Base-by-base conservation (phyloP, 2,888 invertebrate species). In the Beris morrisii region DNA sequence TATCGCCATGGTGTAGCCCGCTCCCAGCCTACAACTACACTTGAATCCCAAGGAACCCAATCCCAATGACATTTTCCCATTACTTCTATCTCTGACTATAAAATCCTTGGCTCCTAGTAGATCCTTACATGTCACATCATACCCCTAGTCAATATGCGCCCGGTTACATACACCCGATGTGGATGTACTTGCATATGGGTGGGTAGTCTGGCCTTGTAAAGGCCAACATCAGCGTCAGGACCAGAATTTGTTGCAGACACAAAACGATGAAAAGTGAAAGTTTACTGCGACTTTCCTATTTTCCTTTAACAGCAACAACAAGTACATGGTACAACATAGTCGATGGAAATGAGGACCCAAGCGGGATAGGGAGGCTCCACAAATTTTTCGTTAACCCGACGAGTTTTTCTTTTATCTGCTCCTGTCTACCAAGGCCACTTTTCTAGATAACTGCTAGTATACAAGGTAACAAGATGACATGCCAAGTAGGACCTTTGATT, bases 181-280 rank as follows among this genome's bases (percentile, higher is more conserved):
- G 9, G 5, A 38, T 7, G 38, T 1, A 5, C 38, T 7, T 38
- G 38, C 38, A 38, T 38, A 9, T 22, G 15, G 52, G 15, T 15
- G 22, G 52, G 22, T 5, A 15, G 52, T 15, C 15, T 57, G 57
- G 45, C 57, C 57, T 57, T 57, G 57, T 43, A 57, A 57, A 57
- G 57, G 57, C 57, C 44, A 57, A 43, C 30, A 31, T 30, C 53
- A 38, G 5, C 53, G 6, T 11, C 53, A 53, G 53, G 38, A 38
- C 9, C 38, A 9, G 38, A 38, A 7, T 38, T 5, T 38, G 43
- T 15, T 12, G 15, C 61, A 61, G 61, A 61, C 61, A 61, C 52
- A 61, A 61, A 61, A 61, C 61, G 52, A 61, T 61, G 61, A 61
- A 61, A 59, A 61, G 61, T 45, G 61, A 61, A 61, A 61, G 61